Percentiles rank a stretch among this genome's conserved stretches.
These are phyloP conservation scores for Gallinago stenura DNA, from an alignment of 2,797 vertebrate species.

Conservation along the genomic window DNA sequence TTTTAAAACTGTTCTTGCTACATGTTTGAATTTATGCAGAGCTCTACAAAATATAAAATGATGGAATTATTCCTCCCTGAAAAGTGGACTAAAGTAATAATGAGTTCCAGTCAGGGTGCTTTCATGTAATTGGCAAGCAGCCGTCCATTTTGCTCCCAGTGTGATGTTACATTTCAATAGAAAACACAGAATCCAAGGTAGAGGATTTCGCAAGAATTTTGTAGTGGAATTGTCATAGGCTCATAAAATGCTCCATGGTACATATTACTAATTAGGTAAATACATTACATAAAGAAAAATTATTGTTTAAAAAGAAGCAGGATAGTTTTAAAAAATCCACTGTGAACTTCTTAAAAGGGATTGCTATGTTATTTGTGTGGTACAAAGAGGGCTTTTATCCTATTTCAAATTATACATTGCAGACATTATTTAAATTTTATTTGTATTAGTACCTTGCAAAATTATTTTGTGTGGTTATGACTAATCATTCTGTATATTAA, in stretches of 20 bases:
- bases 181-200: background rate
- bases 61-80: constrained; percentile 30
- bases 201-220: constrained; percentile 13
- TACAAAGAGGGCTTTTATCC: background rate
- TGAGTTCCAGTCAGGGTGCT: constrained; percentile 3
- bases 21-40: constrained; percentile 29
- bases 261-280: background rate
- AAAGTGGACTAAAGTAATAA: constrained; percentile 21
- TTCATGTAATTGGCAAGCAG: constrained; percentile 24
- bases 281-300: background rate
- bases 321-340: background rate
- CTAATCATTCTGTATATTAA: background rate
- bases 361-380: background rate
- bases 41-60: constrained; percentile 1
- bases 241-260: background rate
- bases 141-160: background rate
- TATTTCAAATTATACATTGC: background rate
- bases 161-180: constrained; percentile 42
- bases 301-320: background rate
- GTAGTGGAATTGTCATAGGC: background rate
- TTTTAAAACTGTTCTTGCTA: background rate
- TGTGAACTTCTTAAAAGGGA: background rate
- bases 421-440: background rate
- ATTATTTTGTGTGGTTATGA: background rate
- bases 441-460: background rate